These are phyloP conservation scores for Alosa alosa DNA, from an alignment of 2,113 vertebrate species.

Conservation along the genomic window DNA sequence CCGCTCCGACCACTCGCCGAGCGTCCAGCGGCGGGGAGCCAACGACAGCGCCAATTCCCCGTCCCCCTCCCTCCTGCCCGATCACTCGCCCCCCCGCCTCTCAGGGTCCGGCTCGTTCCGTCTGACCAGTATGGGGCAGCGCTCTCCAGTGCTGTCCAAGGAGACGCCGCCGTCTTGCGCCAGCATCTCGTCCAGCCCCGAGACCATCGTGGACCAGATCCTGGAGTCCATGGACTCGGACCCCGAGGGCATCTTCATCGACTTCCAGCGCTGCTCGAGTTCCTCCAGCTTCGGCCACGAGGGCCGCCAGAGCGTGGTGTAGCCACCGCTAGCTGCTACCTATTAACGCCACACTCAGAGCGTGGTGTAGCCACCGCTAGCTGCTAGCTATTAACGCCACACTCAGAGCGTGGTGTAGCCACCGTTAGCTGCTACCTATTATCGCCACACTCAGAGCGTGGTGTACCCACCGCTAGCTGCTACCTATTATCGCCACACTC, in stretches of 20 bases:
- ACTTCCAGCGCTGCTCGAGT: constrained; percentile 68
- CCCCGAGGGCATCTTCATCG: constrained; percentile 87
- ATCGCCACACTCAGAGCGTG: no score
- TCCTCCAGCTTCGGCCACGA: no score
- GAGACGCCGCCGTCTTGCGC: constrained; percentile 62
- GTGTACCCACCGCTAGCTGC: no score
- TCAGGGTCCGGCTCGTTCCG: constrained; percentile 52
- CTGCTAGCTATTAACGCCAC: not conserved
- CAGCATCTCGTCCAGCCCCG: constrained; percentile 76
- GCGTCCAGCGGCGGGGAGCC: constrained; percentile 46
- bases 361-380: not conserved
- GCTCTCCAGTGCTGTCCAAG: constrained; percentile 49
- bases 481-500: not conserved
- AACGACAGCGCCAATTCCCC: not conserved
- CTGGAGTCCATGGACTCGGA: constrained; percentile 83
- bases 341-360: not conserved
- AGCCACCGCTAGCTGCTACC: not conserved
- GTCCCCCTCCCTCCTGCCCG: constrained; percentile 56
- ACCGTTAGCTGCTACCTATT: no score
- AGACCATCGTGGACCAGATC: constrained; percentile 77
- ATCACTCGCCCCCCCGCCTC: constrained; percentile 34
- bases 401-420: no score
- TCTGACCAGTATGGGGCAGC: constrained; percentile 29
- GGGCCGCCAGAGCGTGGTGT: not conserved
- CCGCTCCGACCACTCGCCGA: constrained; percentile 50